A percentile compares a stretch with the other conserved stretches of the same genome.
Conservation (phyloP, 2,888 invertebrate species). For the Yponomeuta cagnagella region DNA sequence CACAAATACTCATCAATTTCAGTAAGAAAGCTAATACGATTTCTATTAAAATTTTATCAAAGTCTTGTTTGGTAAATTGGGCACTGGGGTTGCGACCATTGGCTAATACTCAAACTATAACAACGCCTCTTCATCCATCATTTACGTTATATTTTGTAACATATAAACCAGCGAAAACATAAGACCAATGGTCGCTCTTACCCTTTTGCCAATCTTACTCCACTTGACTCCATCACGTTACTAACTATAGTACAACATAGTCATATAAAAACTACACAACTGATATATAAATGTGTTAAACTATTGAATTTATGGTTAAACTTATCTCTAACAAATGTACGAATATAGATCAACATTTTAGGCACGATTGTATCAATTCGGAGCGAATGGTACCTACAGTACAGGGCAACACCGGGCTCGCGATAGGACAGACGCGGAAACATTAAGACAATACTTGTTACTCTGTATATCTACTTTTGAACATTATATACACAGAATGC, state of each 20-base stretch:
- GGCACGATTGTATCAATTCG: constrained; percentile 58
- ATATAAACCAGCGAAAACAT: neutral
- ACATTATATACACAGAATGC: neutral
- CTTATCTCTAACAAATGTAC: constrained; percentile 53
- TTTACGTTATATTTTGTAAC: neutral
- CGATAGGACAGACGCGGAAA: constrained; percentile 10
- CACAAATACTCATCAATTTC: constrained; percentile 55
- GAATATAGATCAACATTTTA: constrained; percentile 52
- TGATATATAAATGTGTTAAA: constrained; percentile 27
- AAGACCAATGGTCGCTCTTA: neutral
- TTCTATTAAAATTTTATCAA: neutral
- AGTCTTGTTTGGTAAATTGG: neutral
- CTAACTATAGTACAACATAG: constrained; percentile 47
- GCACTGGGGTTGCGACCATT: neutral
- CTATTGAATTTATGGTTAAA: constrained; percentile 14
- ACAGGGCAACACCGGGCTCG: constrained; percentile 34
- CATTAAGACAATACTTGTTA: neutral
- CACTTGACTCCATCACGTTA: neutral
- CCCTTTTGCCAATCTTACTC: neutral
- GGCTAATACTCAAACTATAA: too few relatives aligned
- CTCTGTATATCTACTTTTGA: neutral
- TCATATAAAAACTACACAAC: constrained; percentile 67
- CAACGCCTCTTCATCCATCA: too few relatives aligned
- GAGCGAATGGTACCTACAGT: constrained; percentile 35
- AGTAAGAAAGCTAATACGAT: constrained; percentile 40